Conservation (phyloP, 2,113 vertebrate species). For the Syngnathus floridae region DNA sequence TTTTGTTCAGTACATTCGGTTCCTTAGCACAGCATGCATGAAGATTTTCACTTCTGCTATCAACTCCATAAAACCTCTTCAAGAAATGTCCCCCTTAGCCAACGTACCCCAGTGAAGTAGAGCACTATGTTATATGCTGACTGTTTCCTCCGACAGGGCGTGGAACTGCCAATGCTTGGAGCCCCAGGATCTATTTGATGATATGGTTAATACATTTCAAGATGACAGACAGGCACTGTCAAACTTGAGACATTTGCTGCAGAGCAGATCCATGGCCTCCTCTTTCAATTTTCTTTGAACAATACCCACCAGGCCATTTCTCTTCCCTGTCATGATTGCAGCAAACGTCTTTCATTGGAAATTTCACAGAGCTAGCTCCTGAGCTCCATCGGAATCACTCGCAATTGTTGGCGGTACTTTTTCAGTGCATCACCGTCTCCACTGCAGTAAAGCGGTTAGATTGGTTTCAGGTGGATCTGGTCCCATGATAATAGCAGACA, state of each 20-base stretch:
- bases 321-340: not conserved
- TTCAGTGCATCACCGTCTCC: not conserved
- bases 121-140: slow-evolving; percentile 2
- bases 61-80: slow-evolving; percentile 8
- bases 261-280: no score
- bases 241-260: no score
- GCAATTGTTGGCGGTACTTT: no score
- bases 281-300: no score
- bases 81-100: slow-evolving; percentile 1
- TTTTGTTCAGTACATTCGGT: slow-evolving; percentile 6
- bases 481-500: slow-evolving; percentile 23
- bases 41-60: slow-evolving; percentile 14
- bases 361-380: no score
- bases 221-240: not conserved
- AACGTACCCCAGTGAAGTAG: slow-evolving; percentile 4
- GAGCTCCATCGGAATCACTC: no score
- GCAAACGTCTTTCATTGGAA: no score
- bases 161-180: not conserved
- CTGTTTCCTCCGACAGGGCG: slow-evolving; percentile 5
- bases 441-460: slow-evolving; percentile 8
- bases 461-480: slow-evolving; percentile 29
- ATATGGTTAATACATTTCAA: slow-evolving; percentile 6
- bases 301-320: not conserved
- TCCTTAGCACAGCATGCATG: slow-evolving; percentile 4
- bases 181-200: not conserved